phyloP scores from a whole-genome alignment of 2,113 vertebrate species.

The Trematomus loennbergii region DNA sequence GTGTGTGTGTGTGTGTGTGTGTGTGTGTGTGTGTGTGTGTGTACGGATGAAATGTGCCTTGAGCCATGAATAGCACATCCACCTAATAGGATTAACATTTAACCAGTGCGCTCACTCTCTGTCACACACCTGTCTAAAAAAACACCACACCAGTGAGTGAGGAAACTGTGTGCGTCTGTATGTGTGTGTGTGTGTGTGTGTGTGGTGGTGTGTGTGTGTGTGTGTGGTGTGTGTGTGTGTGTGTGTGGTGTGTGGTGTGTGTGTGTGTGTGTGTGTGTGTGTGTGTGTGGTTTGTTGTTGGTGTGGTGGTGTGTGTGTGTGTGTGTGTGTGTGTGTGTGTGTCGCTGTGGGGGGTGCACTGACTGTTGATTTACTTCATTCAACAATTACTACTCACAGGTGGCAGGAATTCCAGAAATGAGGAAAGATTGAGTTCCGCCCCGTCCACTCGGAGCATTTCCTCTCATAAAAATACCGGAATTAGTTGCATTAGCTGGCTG shows the following conservation, averaged over 20 bases:
- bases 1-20: conserved; percentile 38
- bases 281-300: neutral
- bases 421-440: conserved; percentile 62
- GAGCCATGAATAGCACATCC: conserved; percentile 66
- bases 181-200: conserved; percentile 4
- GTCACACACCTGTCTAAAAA: conserved; percentile 66
- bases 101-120: conserved; percentile 65
- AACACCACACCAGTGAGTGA: conserved; percentile 56
- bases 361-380: conserved; percentile 75
- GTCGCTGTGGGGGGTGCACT: conserved; percentile 42
- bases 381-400: conserved; percentile 70
- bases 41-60: conserved; percentile 44
- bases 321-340: neutral
- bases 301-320: no score
- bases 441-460: conserved; percentile 47
- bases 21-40: conserved; percentile 27
- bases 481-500: conserved; percentile 63
- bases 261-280: conserved; percentile 7
- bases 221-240: conserved; percentile 5
- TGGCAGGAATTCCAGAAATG: conserved; percentile 79
- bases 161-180: conserved; percentile 41
- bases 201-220: conserved; percentile 12
- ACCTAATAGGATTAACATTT: conserved; percentile 81
- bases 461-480: conserved; percentile 75
- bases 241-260: conserved; percentile 14